Base-by-base conservation (phyloP, 2,113 vertebrate species). In the Zingel zingel region DNA sequence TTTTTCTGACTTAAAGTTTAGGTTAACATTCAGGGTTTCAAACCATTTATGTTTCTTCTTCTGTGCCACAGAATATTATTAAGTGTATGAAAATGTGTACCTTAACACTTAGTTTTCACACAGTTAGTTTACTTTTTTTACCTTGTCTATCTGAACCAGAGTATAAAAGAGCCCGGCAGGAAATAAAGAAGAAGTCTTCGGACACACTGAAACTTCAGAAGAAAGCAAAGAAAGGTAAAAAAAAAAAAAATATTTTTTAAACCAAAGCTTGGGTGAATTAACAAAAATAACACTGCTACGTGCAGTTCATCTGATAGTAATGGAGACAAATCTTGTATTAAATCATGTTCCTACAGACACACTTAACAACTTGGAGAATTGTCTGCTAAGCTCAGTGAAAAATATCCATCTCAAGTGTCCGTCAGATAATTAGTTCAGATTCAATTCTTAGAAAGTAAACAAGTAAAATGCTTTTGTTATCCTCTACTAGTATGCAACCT, bases 131-230 rank as follows among this genome's bases (percentile, higher is more conserved):
- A 67, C 16, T 56, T 16, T 78, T 78, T 51, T 79, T 8, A 53
- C 19, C 4, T 68, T 86, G 16, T 86, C 50, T 84, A 15, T 76
- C 81, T 51, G 50, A 74, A 79, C 27, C 93, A 99, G 98, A 99
- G 84, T 99, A 98, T 91, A 99, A 99, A 86, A 96, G 95, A 90
- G 98, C 98, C 39, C 96, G 98, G 11, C 97, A 99, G 0, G 98
- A 99, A 92, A 99, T 99, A 83, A 99, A 99, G 94, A 99, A 98
- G 84, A 99, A 99, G 86, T 98, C 98, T 1, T 99, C 98, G 0
- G 98, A 99, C 94, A 99, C 98, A 0, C 92, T 99, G 85, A 99
- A 99, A 87, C 97, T 99, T 65, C 98, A 99, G 93, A 99, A 99
- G 91, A 99, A 99, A 81, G 98, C 98, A 0, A 97, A 97, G 86